These are phyloP conservation scores for Sceliomorpha sp. DNA, from an alignment of 2,888 invertebrate species.

Conservation along the genomic window DNA sequence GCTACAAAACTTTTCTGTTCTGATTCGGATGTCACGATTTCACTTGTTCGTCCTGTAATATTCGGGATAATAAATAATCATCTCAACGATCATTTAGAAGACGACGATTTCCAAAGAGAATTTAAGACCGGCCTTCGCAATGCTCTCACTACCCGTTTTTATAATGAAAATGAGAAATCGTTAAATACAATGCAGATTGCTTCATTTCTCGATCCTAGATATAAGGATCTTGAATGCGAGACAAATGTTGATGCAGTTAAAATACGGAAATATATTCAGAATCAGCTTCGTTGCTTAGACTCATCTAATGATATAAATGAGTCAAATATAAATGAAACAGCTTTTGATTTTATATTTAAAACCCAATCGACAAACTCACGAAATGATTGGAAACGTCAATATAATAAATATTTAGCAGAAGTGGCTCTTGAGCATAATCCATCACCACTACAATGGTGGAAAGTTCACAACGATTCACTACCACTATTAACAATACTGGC, in stretches of 20 bases:
- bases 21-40: slow-evolving; percentile 1
- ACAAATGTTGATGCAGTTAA: background rate
- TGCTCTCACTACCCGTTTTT: background rate
- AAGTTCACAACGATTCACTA: background rate
- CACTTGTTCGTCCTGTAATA: background rate
- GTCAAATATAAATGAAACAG: slow-evolving; percentile 7
- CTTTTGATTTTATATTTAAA: slow-evolving; percentile 17
- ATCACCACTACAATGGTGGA: slow-evolving; percentile 2
- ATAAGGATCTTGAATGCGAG: slow-evolving; percentile 6
- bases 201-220: slow-evolving; percentile 15
- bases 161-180: background rate
- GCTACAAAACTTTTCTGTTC: slow-evolving; percentile 5
- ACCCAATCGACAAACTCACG: background rate
- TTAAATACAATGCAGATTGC: slow-evolving; percentile 6
- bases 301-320: background rate
- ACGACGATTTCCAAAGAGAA: background rate
- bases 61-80: slow-evolving; percentile 5
- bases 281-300: slow-evolving; percentile 1
- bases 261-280: slow-evolving; percentile 9
- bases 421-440: slow-evolving; percentile 5
- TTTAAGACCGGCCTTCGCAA: slow-evolving; percentile 2
- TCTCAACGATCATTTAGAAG: slow-evolving; percentile 1
- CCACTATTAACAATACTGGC: slow-evolving; percentile 1
- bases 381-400: slow-evolving; percentile 6
- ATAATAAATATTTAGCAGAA: slow-evolving; percentile 17